phyloP scores from a whole-genome alignment of 2,888 invertebrate species.

The Lasius platythorax region DNA sequence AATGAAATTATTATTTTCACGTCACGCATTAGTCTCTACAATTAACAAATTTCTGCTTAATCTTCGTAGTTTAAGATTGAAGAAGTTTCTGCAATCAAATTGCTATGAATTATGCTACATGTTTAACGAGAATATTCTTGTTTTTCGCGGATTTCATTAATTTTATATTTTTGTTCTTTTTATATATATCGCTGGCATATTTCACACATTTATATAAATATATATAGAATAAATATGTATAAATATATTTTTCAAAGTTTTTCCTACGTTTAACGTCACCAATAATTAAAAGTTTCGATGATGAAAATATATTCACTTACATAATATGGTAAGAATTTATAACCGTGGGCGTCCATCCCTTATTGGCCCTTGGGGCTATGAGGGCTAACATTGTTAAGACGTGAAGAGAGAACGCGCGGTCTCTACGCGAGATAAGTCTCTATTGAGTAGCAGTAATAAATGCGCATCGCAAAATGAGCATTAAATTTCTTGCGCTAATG shows the following conservation, averaged over 20 bases:
- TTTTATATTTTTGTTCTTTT: neutral
- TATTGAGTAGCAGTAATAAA: conserved; percentile 32
- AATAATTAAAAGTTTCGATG: conserved; percentile 40
- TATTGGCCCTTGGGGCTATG: conserved; percentile 50
- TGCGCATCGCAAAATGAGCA: conserved; percentile 32
- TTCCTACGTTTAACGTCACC: neutral
- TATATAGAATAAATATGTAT: neutral
- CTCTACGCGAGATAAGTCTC: conserved; percentile 16
- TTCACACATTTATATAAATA: neutral
- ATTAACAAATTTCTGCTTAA: conserved; percentile 17
- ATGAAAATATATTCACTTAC: conserved; percentile 41
- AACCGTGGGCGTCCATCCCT: conserved; percentile 42
- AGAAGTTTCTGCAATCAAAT: neutral
- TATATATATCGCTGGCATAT: neutral
- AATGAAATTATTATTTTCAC: conserved; percentile 16
- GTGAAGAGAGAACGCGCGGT: conserved; percentile 33
- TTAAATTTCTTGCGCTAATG: conserved; percentile 29
- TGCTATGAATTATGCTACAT: neutral
- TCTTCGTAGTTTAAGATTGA: neutral
- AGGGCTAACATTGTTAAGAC: conserved; percentile 47
- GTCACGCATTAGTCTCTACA: neutral
- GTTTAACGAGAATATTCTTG: conserved; percentile 15
- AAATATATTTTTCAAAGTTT: conserved; percentile 20
- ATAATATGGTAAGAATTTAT: conserved; percentile 52
- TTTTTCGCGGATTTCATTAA: neutral